Base-by-base conservation (phyloP, 1,140 invertebrate species). In the Carposina sasakii region DNA sequence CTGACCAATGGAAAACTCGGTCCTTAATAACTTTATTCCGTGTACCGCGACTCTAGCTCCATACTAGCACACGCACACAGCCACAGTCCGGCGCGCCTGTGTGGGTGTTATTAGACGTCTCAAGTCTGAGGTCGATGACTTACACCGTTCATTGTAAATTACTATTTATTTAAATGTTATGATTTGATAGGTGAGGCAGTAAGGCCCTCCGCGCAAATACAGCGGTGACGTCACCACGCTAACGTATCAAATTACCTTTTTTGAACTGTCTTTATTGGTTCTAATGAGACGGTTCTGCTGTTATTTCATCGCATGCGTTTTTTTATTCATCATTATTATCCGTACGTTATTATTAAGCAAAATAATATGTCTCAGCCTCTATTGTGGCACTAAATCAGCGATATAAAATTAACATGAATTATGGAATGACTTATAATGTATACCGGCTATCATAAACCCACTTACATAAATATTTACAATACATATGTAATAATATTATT, bases 401-500 rank as follows among this genome's bases (percentile, higher is more conserved):
- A n/a, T n/a, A n/a, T n/a, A n/a, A n/a, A n/a, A n/a, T n/a, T n/a
- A n/a, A n/a, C n/a, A n/a, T n/a, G n/a, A n/a, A n/a, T n/a, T n/a
- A n/a, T n/a, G n/a, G n/a, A n/a, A n/a, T 33, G 31, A 2, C 33
- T 13, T 8, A 16, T 34, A 34, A 4, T 34, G 9, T 9, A 6
- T 15, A 10, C 15, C 15, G 19, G 42, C 59, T 40, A 58, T 56
- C 55, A 54, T 67, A 69, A 67, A 67, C 67, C 73, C 53, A 79
- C 61, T 79, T 76, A 68, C 73, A 76, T 75, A 73, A 71, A 75
- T 74, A 76, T 75, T 74, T 76, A 60, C 68, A 63, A 71, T 63
- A 62, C 71, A 76, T 72, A 76, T 74, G 67, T 76, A 72, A 75
- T 76, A 76, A 72, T 75, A 76, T 71, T 78, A 81, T 76, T 81